Percentiles rank a stretch among this genome's conserved stretches.
phyloP scores from a whole-genome alignment of 1,140 invertebrate genomes.

The Drosophila takahashii region DNA sequence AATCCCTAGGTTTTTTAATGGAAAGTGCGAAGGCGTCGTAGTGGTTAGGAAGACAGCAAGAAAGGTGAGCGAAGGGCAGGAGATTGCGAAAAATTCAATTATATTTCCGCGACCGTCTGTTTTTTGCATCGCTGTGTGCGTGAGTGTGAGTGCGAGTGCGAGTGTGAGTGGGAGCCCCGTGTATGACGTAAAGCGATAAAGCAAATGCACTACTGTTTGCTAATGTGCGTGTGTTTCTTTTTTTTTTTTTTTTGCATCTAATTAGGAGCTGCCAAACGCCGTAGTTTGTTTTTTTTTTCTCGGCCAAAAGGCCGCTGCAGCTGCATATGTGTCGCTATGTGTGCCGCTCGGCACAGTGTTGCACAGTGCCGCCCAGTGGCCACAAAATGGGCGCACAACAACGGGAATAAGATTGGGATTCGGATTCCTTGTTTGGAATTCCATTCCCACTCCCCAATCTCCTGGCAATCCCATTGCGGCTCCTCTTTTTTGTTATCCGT shows the following conservation, averaged over 20 bases:
- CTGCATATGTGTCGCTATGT: slow-evolving; percentile 63
- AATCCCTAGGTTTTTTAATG: slow-evolving; percentile 55
- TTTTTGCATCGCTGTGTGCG: slow-evolving; percentile 40
- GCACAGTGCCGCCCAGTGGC: slow-evolving; percentile 28
- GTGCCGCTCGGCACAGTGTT: slow-evolving; percentile 40
- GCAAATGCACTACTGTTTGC: slow-evolving; percentile 40
- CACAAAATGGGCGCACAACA: slow-evolving; percentile 40
- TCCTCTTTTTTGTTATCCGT: slow-evolving; percentile 49
- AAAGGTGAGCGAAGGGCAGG: slow-evolving; percentile 58
- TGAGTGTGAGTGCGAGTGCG: slow-evolving; percentile 5
- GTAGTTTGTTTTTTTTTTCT: slow-evolving; percentile 37
- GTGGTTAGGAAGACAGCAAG: slow-evolving; percentile 30
- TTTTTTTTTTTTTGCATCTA: slow-evolving; percentile 37
- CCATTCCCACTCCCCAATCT: slow-evolving; percentile 2
- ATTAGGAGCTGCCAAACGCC: slow-evolving; percentile 44
- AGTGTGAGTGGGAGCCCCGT: slow-evolving; percentile 60
- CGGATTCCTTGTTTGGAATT: neutral
- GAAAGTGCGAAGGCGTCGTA: slow-evolving; percentile 56
- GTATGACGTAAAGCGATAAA: slow-evolving; percentile 74
- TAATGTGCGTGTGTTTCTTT: slow-evolving; percentile 9
- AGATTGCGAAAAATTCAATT: slow-evolving; percentile 71
- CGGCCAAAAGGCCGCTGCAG: slow-evolving; percentile 38
- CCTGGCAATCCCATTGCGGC: neutral
- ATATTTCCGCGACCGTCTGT: slow-evolving; percentile 68
- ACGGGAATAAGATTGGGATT: neutral